Percentiles rank a stretch among this genome's conserved stretches.
Evolutionary conservation across 2,113 vertebrate genomes (phyloP).

Genomic region (Centrocercus urophasianus): DNA sequence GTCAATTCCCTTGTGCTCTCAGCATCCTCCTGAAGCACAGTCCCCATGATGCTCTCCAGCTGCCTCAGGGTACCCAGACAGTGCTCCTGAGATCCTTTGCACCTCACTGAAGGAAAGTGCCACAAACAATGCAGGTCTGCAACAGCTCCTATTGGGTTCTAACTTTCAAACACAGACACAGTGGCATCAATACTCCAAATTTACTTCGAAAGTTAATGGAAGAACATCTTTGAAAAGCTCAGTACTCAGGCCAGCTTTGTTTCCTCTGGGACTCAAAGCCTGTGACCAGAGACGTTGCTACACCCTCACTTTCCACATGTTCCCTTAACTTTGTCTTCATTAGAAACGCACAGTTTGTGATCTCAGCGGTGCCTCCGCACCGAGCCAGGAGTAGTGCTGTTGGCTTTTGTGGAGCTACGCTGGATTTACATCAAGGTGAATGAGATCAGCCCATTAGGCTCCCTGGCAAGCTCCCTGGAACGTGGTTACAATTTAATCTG

Average conservation of each 20-base stretch:
- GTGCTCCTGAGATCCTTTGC: not conserved
- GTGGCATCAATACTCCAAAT: not conserved
- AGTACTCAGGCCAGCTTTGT: not conserved
- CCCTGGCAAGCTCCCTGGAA: conserved; percentile 66
- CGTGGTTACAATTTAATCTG: conserved; percentile 56
- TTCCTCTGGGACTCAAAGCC: not conserved
- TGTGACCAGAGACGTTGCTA: not conserved
- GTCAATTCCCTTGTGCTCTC: not conserved
- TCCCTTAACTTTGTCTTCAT: not conserved
- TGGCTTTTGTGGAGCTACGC: conserved; percentile 31
- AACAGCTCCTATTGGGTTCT: not conserved
- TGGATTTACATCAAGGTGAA: conserved; percentile 72
- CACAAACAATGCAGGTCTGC: fast-evolving
- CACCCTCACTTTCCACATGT: not conserved
- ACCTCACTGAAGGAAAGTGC: fast-evolving
- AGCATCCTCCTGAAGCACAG: not conserved
- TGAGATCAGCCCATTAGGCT: conserved; percentile 63
- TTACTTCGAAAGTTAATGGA: not conserved
- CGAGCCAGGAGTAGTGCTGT: conserved; percentile 19
- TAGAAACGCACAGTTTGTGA: conserved; percentile 21
- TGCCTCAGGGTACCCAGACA: not conserved
- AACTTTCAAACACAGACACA: not conserved
- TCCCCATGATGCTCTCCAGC: not conserved
- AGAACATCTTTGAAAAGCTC: not conserved
- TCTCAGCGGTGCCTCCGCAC: not conserved